These are phyloP conservation scores for Pipistrellus kuhlii DNA, from an alignment of 2,797 vertebrate genomes.

Conservation along the genomic window DNA sequence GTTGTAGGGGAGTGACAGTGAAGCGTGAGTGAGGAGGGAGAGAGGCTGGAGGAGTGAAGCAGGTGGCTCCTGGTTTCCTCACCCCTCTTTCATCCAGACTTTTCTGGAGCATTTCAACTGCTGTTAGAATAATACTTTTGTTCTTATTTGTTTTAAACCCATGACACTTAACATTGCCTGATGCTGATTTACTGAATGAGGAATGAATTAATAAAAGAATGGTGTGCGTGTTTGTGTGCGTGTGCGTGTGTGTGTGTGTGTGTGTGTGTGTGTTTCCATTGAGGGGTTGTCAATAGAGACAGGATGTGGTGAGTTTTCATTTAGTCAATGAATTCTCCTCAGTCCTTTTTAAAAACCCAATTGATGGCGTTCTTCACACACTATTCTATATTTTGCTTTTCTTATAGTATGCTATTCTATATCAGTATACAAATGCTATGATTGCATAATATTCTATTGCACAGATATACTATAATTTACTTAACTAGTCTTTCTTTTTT, in stretches of 20 bases:
- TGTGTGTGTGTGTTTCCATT: neutral
- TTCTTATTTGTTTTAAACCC: constrained; percentile 26
- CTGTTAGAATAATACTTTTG: constrained; percentile 19
- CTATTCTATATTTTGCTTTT: neutral
- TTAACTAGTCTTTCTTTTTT: neutral
- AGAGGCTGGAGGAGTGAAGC: neutral
- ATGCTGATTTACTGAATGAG: constrained; percentile 8
- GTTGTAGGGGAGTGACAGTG: neutral
- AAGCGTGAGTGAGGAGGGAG: neutral
- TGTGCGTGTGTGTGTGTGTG: too few species aligned
- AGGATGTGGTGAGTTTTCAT: neutral
- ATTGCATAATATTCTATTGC: neutral
- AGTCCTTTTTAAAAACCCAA: neutral
- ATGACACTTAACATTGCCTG: neutral
- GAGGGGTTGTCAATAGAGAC: neutral
- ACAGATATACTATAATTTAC: neutral
- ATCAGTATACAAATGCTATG: neutral
- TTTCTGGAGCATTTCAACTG: neutral
- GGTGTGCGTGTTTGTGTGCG: too few species aligned
- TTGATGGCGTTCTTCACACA: neutral
- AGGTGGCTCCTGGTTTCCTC: neutral
- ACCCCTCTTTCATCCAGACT: neutral
- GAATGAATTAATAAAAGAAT: constrained; percentile 7
- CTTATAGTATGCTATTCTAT: neutral
- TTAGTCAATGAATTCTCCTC: neutral